Base-by-base conservation (phyloP, 2,113 vertebrate species). In the Hyla sarda region DNA sequence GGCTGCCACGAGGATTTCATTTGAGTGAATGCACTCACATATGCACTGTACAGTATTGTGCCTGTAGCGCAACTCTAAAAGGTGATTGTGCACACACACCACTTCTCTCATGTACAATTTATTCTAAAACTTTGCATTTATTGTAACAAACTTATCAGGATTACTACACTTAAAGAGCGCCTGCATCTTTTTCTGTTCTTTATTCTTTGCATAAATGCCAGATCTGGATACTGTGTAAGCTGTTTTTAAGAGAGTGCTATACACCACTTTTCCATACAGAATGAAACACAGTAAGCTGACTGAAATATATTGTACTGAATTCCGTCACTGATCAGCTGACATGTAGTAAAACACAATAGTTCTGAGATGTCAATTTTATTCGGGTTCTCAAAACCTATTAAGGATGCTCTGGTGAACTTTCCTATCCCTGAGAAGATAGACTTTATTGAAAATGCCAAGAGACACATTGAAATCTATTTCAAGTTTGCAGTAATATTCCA, bases 311-410 rank as follows among this genome's bases (percentile, higher is more conserved):
- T 67, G 62, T 67, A 67, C 62, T 67, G 13, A 67, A 67, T 67
- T 67, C 14, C 25, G 32, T 67, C 13, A 67, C 14, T 25, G 62
- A 67, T 32, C 62, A 67, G 14, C 25, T 67, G 28, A 30, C 62
- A 67, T 67, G 21, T 23, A 32, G 28, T 32, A 28, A 30, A 32
- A 67, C 25, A 67, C 25, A 17, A 32, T 67, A 67, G 28, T 11
- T 67, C 62, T 67, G 14, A 32, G 62, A 67, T 67, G 62, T 67
- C 62, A 32, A 67, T 67, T 67, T 67, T 30, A 67, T 67, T 32
- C 62, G 16, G 62, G 62, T 67, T 67, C 13, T 67, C 62, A 67
- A 17, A 67, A 67, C 28, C 28, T 67, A 67, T 67, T 67, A 67
- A 67, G 13, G 62, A 67, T 32, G 62, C 62, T 67, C 62, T 67